phyloP scores from a whole-genome alignment of 2,797 vertebrate genomes.

The Spondyliosoma cantharus region DNA sequence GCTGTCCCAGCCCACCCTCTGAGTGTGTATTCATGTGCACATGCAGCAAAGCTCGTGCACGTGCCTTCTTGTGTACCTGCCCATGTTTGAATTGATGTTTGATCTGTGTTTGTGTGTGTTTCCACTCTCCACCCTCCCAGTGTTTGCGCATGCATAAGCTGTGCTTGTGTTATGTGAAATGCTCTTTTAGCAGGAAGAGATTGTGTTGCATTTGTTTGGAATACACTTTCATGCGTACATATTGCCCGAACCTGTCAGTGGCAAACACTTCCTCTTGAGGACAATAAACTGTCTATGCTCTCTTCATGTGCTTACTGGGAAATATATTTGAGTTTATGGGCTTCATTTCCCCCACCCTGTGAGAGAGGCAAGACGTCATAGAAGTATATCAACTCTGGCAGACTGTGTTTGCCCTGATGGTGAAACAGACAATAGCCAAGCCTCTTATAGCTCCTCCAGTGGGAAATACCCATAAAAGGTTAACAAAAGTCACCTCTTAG shows the following conservation, averaged over 20 bases:
- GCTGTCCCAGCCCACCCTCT: constrained; percentile 29
- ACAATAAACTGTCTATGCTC: constrained; percentile 36
- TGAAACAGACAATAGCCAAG: constrained; percentile 70
- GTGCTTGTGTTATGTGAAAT: constrained; percentile 5
- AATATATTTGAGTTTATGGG: constrained; percentile 68
- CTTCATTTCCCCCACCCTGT: constrained; percentile 51
- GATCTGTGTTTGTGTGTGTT: neutral
- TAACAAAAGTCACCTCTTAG: constrained; percentile 77
- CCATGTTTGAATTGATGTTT: constrained; percentile 24
- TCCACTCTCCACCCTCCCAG: neutral
- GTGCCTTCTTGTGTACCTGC: constrained; percentile 9
- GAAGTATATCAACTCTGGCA: constrained; percentile 59
- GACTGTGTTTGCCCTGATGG: constrained; percentile 52
- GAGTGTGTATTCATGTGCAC: constrained; percentile 30
- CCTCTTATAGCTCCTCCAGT: constrained; percentile 67
- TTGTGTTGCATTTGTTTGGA: constrained; percentile 1
- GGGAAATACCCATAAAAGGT: constrained; percentile 75
- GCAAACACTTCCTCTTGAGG: constrained; percentile 29
- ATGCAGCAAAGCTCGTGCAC: neutral
- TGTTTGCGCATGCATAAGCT: constrained; percentile 5
- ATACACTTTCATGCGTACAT: neutral
- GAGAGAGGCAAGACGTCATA: constrained; percentile 53
- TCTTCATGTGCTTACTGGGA: constrained; percentile 68
- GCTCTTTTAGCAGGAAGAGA: neutral
- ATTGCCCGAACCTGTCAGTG: constrained; percentile 10